A percentile compares a stretch with the other conserved stretches of the same genome.
Conservation (phyloP, 2,113 vertebrate species). For the Petrocephalus microphthalmus region DNA sequence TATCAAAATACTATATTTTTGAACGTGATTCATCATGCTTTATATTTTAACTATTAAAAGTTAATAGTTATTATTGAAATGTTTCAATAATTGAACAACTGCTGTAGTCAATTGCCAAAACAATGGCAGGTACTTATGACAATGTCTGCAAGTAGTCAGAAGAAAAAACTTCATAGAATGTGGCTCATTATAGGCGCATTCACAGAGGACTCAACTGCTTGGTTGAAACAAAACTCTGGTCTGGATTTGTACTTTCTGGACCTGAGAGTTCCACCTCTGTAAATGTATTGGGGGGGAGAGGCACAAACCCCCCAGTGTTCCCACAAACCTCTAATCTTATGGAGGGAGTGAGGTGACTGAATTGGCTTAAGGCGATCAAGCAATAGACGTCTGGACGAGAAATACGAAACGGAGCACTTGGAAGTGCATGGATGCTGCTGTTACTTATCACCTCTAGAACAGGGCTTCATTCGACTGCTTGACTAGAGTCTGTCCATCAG, state of each 20-base stretch:
- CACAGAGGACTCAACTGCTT: background rate
- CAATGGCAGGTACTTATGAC: background rate
- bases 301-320: background rate
- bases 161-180: too few relatives aligned
- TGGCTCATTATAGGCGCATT: too few relatives aligned
- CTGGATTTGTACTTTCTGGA: background rate
- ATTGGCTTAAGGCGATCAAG: background rate
- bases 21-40: background rate
- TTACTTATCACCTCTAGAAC: background rate
- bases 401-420: background rate
- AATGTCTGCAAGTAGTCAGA: background rate
- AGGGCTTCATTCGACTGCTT: background rate
- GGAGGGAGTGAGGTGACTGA: background rate
- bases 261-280: background rate
- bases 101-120: background rate
- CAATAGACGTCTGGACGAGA: background rate
- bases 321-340: background rate
- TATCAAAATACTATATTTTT: conserved; percentile 12
- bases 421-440: background rate
- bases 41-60: background rate
- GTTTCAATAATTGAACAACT: background rate
- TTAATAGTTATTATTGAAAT: too few relatives aligned
- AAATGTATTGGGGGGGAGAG: background rate
- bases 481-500: background rate
- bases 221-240: background rate